Base-by-base conservation (phyloP, 2,888 invertebrate genomes). In the Pseudococcus jackbeardsleyi region DNA sequence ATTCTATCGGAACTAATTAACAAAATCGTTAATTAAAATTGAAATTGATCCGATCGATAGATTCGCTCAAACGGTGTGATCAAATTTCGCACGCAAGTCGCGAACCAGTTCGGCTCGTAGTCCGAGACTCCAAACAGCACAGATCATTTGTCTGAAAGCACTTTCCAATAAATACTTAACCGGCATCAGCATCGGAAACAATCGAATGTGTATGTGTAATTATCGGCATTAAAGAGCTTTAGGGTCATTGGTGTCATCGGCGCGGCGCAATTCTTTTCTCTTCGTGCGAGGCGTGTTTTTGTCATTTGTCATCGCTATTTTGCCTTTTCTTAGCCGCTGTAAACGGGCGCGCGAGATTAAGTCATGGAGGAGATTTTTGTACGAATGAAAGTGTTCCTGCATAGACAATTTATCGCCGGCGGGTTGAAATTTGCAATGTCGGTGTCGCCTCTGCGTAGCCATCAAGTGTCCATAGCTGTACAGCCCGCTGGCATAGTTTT, bases 101-200 rank as follows among this genome's bases (percentile, higher is more conserved):
- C 26, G 26, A 33, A 33, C 26, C 26, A 33, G 26, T 33, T 33
- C 26, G 26, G 26, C 26, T 33, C 26, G 26, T 33, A 33, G 26
- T 33, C 26, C 26, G 26, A 33, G 26, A 33, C 26, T 33, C 26
- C 26, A 3, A 33, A 33, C 26, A 33, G 26, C 1, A 33, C 26
- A 33, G 26, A 79, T 42, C 79, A 79, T 42, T 79, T 19, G 68
- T 72, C 68, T 72, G 79, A 42, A 6, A 42, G 42, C 42, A 79
- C 79, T 79, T 79, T 79, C 79, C 79, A 79, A 79, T 79, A 79
- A 79, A 79, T 79, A 79, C 42, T 79, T 79, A 15, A 42, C 79
- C 39, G n/a, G 26, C 26, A 33, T 33, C 26, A 33, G 42, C 39
- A 39, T 39, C 39, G 42, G n/a, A 79, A 26, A 79, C 79, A 79